phyloP scores from a whole-genome alignment of 2,888 invertebrate genomes.

The Eristalinus sepulchralis region DNA sequence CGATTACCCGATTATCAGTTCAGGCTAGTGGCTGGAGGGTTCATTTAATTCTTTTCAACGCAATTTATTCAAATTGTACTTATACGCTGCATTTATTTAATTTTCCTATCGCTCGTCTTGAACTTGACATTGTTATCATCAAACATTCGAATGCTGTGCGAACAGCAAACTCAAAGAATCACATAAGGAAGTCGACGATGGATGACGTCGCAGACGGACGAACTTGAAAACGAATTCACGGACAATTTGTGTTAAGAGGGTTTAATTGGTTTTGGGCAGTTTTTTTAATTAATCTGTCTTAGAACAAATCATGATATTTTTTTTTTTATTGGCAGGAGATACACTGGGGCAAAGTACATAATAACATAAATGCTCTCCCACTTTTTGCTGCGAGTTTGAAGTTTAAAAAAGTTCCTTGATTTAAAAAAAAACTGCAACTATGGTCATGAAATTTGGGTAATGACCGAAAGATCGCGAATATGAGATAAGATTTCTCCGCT shows the following conservation, averaged over 20 bases:
- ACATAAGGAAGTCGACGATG: neutral
- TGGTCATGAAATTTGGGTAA: too few species aligned
- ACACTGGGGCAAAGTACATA: too few species aligned
- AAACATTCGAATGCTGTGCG: neutral
- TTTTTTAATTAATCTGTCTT: neutral
- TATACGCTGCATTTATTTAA: neutral
- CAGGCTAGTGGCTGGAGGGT: neutral
- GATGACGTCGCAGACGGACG: neutral
- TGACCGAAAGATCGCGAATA: too few species aligned
- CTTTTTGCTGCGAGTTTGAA: too few species aligned
- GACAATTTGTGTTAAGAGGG: neutral
- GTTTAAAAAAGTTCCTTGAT: too few species aligned
- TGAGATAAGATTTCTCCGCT: too few species aligned
- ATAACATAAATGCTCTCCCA: too few species aligned
- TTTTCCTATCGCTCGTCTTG: constrained; percentile 3
- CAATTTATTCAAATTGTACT: neutral
- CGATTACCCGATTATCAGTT: neutral
- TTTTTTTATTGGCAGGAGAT: too few species aligned
- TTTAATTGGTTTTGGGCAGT: neutral
- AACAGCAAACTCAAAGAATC: neutral
- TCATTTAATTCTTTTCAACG: neutral
- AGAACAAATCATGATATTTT: too few species aligned
- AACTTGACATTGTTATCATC: constrained; percentile 6
- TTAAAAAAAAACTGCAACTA: too few species aligned
- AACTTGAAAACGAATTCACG: neutral